phyloP scores from a whole-genome alignment of 1,140 invertebrate species.

The Trachelipus rathkii region DNA sequence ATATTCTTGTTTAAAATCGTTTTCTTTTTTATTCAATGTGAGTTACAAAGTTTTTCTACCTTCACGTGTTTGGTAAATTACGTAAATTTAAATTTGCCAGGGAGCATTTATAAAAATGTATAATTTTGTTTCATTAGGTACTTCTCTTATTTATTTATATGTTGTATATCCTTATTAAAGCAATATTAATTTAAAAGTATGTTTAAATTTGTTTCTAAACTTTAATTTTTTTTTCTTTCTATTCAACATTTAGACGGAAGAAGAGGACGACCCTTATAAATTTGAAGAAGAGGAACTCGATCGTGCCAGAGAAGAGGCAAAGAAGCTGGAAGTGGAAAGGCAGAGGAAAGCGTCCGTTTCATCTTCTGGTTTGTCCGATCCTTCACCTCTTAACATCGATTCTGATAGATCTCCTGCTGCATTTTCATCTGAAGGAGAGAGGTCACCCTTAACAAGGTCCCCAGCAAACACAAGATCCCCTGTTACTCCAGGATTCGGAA shows the following conservation, averaged over 20 bases:
- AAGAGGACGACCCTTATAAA: constrained; percentile 68
- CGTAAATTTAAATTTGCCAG: no score
- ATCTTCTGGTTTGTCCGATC: constrained; percentile 61
- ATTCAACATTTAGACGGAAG: constrained; percentile 52
- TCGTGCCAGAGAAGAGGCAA: constrained; percentile 55
- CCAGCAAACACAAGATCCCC: constrained; percentile 53
- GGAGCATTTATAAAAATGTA: no score
- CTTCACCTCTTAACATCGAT: constrained; percentile 61
- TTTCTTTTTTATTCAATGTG: no score
- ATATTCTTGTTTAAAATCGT: no score
- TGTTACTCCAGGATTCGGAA: constrained; percentile 54
- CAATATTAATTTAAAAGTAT: no score
- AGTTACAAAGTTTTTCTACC: no score
- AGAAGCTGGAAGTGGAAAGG: constrained; percentile 50
- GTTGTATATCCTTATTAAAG: no score
- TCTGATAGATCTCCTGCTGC: constrained; percentile 42
- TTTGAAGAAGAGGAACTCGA: constrained; percentile 60
- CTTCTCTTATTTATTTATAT: no score
- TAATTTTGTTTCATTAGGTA: no score
- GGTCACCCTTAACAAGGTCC: constrained; percentile 39
- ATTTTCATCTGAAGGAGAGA: constrained; percentile 43
- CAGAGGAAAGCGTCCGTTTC: constrained; percentile 52
- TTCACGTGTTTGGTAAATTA: no score
- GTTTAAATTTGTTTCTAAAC: no score
- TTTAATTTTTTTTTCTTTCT: no score